Evolutionary conservation across 2,113 vertebrate genomes (phyloP), one percentile per base, ranked within the genome.

Genomic region (Leucopsar rothschildi): DNA sequence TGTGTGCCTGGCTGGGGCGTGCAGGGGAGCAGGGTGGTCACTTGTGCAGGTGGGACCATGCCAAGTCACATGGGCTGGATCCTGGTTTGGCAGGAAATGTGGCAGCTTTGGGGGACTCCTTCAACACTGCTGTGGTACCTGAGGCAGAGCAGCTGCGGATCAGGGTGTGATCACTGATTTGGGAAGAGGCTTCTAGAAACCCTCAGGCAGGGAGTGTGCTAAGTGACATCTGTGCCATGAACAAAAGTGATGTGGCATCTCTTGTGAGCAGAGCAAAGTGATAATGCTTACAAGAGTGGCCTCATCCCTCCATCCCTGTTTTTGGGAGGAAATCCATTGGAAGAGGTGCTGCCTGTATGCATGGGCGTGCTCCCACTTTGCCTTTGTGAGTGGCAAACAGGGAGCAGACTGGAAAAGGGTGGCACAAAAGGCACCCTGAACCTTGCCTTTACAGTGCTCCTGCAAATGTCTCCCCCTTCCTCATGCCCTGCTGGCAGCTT

Each of bases 61-160:
- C 35, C 0, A 0, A 57, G 71, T 35, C 37, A 24, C 50, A 19
- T 0, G 0, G 60, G 28, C 28, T 1, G 0, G 21, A 29, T n/a
- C 31, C 61, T 44, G 49, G 20, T 57, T 39, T 68, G 49, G 49
- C 66, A 56, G 60, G 59, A 71, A 84, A 37, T 3, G 0, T 4
- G 2, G 64, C 56, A 55, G 35, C n/a, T 27, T 21, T 7, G 42
- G 29, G 44, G 22, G 12, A 28, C 22, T 6, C 47, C 45, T 23
- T 65, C 3, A 0, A 7, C 59, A 4, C 23, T 4, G 4, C 8
- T 16, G 19, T 39, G 49, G 28, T 37, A 68, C n/a, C n/a, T 4
- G 0, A 39, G 49, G 27, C 14, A 55, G 52, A 63, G 25, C 2
- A 2, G 12, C 45, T 44, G 31, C 1, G 0, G 22, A 0, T 55